These are phyloP conservation scores for Hesperophylax magnus DNA, from an alignment of 1,140 invertebrate genomes.

Conservation along the genomic window DNA sequence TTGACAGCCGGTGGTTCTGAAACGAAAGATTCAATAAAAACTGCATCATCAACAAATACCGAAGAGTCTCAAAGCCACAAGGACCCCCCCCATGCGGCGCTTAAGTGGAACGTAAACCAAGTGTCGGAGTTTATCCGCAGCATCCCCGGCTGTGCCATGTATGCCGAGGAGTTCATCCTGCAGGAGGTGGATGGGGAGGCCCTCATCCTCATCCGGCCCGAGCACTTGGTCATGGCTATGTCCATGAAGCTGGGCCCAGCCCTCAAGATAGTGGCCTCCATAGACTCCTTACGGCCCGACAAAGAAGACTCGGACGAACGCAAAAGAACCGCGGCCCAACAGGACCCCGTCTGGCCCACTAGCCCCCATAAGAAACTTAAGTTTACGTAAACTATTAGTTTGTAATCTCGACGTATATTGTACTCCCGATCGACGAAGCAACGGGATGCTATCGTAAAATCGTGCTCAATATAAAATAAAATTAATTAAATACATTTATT, in stretches of 20 bases:
- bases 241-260: slow-evolving; percentile 96
- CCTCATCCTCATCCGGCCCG: slow-evolving; percentile 92
- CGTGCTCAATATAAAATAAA: background rate
- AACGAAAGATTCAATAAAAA: slow-evolving; percentile 15
- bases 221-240: slow-evolving; percentile 95
- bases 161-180: slow-evolving; percentile 94
- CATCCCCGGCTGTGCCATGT: slow-evolving; percentile 90
- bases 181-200: slow-evolving; percentile 98
- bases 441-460: background rate
- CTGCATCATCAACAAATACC: slow-evolving; percentile 6
- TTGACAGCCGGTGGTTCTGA: slow-evolving; percentile 30
- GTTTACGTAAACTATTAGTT: slow-evolving; percentile 36
- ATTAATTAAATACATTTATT: too few species aligned
- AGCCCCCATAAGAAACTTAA: slow-evolving; percentile 51
- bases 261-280: slow-evolving; percentile 92
- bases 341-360: slow-evolving; percentile 38
- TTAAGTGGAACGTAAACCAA: slow-evolving; percentile 66
- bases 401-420: background rate
- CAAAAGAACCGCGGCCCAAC: slow-evolving; percentile 32
- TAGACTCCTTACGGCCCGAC: slow-evolving; percentile 82
- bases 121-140: slow-evolving; percentile 90
- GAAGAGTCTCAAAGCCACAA: slow-evolving; percentile 1
- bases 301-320: slow-evolving; percentile 40
- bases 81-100: slow-evolving; percentile 25
- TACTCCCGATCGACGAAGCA: background rate